Percentiles rank a stretch among this genome's conserved stretches.
phyloP scores from a whole-genome alignment of 2,113 vertebrate genomes.

The Phalacrocorax brasilianus region DNA sequence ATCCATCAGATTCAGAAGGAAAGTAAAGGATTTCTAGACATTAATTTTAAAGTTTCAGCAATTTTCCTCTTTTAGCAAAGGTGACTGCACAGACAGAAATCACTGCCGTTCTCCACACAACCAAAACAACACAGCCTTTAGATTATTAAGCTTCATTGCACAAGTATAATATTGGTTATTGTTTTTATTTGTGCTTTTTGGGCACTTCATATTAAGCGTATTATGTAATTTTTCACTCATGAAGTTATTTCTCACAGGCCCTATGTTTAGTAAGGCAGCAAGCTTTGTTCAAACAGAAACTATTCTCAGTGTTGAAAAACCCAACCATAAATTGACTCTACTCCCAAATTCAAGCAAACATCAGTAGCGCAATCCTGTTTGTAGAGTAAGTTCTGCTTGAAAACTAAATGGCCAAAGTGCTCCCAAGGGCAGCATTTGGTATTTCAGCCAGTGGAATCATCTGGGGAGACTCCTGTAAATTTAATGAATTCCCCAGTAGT shows the following conservation, averaged over 20 bases:
- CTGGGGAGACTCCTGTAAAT: slow-evolving; percentile 22
- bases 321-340: background rate
- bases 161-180: background rate
- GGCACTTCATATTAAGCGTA: background rate
- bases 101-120: background rate
- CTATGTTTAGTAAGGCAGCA: background rate
- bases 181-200: background rate
- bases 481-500: slow-evolving; percentile 42
- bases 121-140: background rate
- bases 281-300: background rate
- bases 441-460: slow-evolving; percentile 36
- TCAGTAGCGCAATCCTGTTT: slow-evolving; percentile 8
- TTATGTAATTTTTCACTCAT: background rate
- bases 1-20: background rate
- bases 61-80: background rate
- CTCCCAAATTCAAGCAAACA: background rate
- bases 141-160: background rate
- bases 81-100: background rate
- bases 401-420: slow-evolving; percentile 36
- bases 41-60: background rate
- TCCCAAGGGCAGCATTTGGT: slow-evolving; percentile 50
- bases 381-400: slow-evolving; percentile 8
- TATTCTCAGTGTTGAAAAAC: background rate
- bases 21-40: background rate
- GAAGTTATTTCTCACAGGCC: background rate